Conservation (phyloP, 2,113 vertebrate species). For the Puffinus mauretanicus region DNA sequence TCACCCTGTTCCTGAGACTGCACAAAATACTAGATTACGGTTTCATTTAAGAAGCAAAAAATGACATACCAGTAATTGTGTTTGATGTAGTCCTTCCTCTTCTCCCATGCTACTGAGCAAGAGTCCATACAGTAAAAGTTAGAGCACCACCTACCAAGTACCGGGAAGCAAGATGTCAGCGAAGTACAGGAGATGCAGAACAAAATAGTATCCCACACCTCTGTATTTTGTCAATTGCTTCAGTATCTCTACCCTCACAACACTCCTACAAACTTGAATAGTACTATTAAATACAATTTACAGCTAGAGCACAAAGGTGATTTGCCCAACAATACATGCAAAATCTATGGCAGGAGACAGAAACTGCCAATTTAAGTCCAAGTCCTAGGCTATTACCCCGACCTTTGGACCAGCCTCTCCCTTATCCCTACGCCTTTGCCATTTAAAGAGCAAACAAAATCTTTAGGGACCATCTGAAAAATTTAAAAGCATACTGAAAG, state of each 20-base stretch:
- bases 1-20: background rate
- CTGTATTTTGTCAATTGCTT: background rate
- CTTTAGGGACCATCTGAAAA: background rate
- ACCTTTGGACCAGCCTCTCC: slow-evolving; percentile 20
- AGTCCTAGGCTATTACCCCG: background rate
- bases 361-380: background rate
- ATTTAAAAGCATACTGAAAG: background rate
- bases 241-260: background rate
- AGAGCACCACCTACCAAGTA: slow-evolving; percentile 58
- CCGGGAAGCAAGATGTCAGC: background rate
- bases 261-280: background rate
- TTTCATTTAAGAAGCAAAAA: background rate
- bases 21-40: background rate
- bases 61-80: slow-evolving; percentile 62
- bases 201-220: background rate
- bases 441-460: slow-evolving; percentile 14
- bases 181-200: background rate
- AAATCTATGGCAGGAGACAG: background rate
- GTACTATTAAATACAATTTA: background rate
- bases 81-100: slow-evolving; percentile 67
- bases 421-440: background rate
- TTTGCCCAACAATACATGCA: background rate
- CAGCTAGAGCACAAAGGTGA: background rate
- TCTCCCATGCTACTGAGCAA: slow-evolving; percentile 72
- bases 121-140: slow-evolving; percentile 71